Base-by-base conservation (phyloP, 1,140 invertebrate species). In the Tetragnatha versicolor region DNA sequence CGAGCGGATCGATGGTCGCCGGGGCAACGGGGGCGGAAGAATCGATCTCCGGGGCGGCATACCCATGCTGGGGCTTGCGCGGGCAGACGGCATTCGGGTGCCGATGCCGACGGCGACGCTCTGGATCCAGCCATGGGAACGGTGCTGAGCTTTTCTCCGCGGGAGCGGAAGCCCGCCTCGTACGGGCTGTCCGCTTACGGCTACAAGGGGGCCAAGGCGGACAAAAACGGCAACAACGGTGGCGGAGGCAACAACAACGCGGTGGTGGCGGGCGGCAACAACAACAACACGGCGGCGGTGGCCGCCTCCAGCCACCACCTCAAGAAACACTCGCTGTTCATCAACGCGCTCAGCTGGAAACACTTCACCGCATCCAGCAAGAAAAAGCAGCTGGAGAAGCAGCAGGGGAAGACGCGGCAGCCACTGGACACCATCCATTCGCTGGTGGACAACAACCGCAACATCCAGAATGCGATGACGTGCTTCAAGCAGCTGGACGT, bases 291-390 rank as follows among this genome's bases (percentile, higher is more conserved):
- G 2, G 29, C 42, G 7, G 33, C 9, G 20, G 58, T 35, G 14
- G 37, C 33, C 45, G 94, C 35, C 37, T 14, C 25, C 51, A 25
- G 53, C 22, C 70, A 80, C 69, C 72, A 75, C 25, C 70, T 97
- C 81, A 97, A 97, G 87, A 97, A 97, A 84, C 95, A 98, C 84
- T 95, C 95, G 63, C 86, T 97, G 47, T 97, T 98, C 87, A 96
- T 98, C 76, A 97, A 97, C 86, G 94, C 94, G 1, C 88, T 98
- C 3, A 96, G 95, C 79, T 98, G 96, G 95, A 98, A 97, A 86
- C 91, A 94, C 85, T 95, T 98, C 85, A 95, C 93, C 47, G 93
- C 94, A 10, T 91, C 93, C 14, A 94, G 93, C 83, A 95, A 94
- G 82, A 96, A 95, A 85, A 96, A 87, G 25, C 95, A 96, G 87